Percentiles rank a stretch among this genome's conserved stretches.
Conservation (phyloP, 2,888 invertebrate genomes). For the Apamea monoglypha region DNA sequence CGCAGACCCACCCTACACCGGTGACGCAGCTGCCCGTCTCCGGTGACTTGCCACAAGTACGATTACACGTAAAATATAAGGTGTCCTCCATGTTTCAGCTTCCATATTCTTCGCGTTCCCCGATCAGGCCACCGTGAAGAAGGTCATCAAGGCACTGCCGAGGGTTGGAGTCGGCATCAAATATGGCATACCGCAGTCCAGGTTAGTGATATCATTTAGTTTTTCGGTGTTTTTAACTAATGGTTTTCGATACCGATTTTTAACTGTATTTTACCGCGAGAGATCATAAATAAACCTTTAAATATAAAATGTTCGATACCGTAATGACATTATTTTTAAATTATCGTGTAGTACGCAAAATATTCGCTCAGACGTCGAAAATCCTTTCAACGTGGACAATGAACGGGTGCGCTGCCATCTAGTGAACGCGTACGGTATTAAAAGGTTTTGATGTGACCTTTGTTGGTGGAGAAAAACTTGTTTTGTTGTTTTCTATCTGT, state of each 20-base stretch:
- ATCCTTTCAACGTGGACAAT: background rate
- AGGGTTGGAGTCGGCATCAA: constrained; percentile 99
- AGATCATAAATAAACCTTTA: background rate
- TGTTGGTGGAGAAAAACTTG: constrained; percentile 5
- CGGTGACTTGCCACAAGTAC: constrained; percentile 26
- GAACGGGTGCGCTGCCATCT: constrained; percentile 70
- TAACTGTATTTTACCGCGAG: background rate
- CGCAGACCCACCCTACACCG: constrained; percentile 40
- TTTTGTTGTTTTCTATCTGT: constrained; percentile 11
- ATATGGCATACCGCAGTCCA: constrained; percentile 99
- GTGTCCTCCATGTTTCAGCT: constrained; percentile 91
- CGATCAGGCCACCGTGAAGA: constrained; percentile 99
- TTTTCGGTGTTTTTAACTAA: background rate
- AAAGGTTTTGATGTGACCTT: constrained; percentile 60
- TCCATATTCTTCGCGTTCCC: constrained; percentile 99
- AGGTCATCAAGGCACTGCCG: constrained; percentile 99
- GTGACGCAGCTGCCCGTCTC: constrained; percentile 56
- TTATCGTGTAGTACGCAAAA: background rate
- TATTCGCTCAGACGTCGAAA: background rate
- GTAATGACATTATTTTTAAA: background rate
- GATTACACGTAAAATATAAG: constrained; percentile 46
- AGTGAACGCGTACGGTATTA: constrained; percentile 56
- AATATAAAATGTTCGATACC: background rate
- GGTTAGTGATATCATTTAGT: constrained; percentile 89
- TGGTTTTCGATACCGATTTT: too few relatives aligned